Evolutionary conservation across 2,797 vertebrate genomes (phyloP).

Genomic region (Syndactyla subalaris): DNA sequence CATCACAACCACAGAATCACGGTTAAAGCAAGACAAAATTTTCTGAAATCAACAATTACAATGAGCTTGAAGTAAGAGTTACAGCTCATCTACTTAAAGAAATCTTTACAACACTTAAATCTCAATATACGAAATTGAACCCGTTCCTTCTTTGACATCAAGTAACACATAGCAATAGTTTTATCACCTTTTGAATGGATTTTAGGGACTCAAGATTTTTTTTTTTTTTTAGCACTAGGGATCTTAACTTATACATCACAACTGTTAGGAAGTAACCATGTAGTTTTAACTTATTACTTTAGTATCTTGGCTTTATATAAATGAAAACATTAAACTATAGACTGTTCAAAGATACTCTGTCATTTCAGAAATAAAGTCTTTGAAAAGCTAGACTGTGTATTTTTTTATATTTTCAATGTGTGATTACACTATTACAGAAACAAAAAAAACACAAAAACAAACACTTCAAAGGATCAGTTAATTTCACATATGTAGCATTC

Average conservation of each 20-base stretch:
- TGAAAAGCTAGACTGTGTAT: background rate
- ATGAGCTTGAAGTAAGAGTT: background rate
- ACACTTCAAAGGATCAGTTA: background rate
- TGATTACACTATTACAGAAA: background rate
- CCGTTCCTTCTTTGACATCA: background rate
- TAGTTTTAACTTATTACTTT: background rate
- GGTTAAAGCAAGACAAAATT: conserved; percentile 54
- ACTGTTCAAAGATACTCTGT: background rate
- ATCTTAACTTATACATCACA: background rate
- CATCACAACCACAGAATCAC: conserved; percentile 17
- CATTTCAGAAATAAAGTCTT: background rate
- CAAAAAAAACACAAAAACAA: background rate
- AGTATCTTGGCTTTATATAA: background rate
- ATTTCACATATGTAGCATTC: background rate
- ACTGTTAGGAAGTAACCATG: background rate
- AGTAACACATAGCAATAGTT: background rate
- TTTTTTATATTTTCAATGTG: background rate
- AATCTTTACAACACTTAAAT: background rate
- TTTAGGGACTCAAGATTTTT: background rate
- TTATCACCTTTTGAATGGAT: background rate
- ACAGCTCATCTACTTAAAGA: background rate
- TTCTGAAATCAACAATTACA: background rate
- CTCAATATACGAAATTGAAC: background rate
- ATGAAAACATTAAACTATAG: background rate
- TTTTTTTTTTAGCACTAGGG: background rate